Evolutionary conservation across 1,140 invertebrate genomes (phyloP).

Genomic region (Rhagoletis zephyria): DNA sequence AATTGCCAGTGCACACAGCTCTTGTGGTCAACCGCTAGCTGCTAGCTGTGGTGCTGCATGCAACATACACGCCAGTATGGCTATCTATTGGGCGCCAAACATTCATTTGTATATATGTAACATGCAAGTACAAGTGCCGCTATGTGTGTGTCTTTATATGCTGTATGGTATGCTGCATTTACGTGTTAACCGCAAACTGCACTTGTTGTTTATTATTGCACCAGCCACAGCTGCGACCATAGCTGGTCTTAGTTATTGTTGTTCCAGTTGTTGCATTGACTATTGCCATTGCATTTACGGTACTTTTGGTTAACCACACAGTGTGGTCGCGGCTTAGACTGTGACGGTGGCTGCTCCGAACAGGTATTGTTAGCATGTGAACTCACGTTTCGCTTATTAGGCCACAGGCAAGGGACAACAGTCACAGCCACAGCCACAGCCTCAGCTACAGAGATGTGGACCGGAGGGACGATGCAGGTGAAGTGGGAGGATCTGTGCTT

Average conservation of each 20-base stretch:
- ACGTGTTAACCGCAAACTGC: slow-evolving; percentile 27
- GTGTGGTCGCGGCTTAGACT: neutral
- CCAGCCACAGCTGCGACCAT: neutral
- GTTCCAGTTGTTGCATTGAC: neutral
- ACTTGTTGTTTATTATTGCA: slow-evolving; percentile 49
- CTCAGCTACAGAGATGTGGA: neutral
- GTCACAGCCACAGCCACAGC: neutral
- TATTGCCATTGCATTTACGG: slow-evolving; percentile 30
- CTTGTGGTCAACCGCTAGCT: slow-evolving; percentile 32
- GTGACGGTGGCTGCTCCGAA: neutral
- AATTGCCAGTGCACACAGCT: slow-evolving; percentile 35
- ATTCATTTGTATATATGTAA: neutral
- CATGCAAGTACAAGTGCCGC: neutral
- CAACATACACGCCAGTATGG: neutral
- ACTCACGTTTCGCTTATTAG: slow-evolving; percentile 58
- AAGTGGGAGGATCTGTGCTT: neutral
- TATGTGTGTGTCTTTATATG: neutral
- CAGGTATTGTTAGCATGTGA: slow-evolving; percentile 57
- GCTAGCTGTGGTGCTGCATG: slow-evolving; percentile 18
- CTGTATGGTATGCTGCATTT: slow-evolving; percentile 9
- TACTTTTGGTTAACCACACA: slow-evolving; percentile 16
- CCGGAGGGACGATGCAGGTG: neutral
- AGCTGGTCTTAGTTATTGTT: neutral
- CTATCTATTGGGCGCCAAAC: neutral
- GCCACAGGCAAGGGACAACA: slow-evolving; percentile 45